These are phyloP conservation scores for Acrobasis suavella DNA, from an alignment of 2,888 invertebrate genomes.

Conservation along the genomic window DNA sequence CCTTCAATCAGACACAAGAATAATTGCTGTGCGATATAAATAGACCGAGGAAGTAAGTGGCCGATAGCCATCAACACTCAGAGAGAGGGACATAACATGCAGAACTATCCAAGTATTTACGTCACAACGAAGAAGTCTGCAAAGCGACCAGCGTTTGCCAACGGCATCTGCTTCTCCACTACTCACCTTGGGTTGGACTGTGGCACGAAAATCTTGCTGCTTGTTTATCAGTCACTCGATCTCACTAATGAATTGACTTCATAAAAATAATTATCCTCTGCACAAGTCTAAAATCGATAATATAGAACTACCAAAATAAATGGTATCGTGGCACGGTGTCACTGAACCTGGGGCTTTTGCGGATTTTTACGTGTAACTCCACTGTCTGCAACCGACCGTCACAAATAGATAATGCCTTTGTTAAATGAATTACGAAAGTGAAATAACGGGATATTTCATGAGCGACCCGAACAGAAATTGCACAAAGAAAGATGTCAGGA, in stretches of 20 bases:
- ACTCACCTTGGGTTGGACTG: slow-evolving; percentile 73
- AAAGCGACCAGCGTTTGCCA: slow-evolving; percentile 34
- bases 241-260: slow-evolving; percentile 73
- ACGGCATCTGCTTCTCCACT: slow-evolving; percentile 35
- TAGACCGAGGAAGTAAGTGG: slow-evolving; percentile 29
- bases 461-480: slow-evolving; percentile 64
- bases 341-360: slow-evolving; percentile 46
- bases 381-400: slow-evolving; percentile 57
- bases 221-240: slow-evolving; percentile 58
- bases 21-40: slow-evolving; percentile 27
- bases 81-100: slow-evolving; percentile 30
- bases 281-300: slow-evolving; percentile 74
- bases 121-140: slow-evolving; percentile 45
- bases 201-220: slow-evolving; percentile 69
- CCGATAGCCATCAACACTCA: slow-evolving; percentile 30
- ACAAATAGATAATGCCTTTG: slow-evolving; percentile 69
- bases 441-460: slow-evolving; percentile 78
- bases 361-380: slow-evolving; percentile 51
- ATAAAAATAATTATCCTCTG: slow-evolving; percentile 65
- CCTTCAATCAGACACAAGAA: slow-evolving; percentile 9
- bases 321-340: slow-evolving; percentile 56
- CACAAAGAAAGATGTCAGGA: slow-evolving; percentile 74
- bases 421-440: slow-evolving; percentile 74
- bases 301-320: slow-evolving; percentile 60
- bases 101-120: slow-evolving; percentile 39